These are phyloP conservation scores for Myotis davidii DNA, from an alignment of 2,113 vertebrate species.

Conservation along the genomic window DNA sequence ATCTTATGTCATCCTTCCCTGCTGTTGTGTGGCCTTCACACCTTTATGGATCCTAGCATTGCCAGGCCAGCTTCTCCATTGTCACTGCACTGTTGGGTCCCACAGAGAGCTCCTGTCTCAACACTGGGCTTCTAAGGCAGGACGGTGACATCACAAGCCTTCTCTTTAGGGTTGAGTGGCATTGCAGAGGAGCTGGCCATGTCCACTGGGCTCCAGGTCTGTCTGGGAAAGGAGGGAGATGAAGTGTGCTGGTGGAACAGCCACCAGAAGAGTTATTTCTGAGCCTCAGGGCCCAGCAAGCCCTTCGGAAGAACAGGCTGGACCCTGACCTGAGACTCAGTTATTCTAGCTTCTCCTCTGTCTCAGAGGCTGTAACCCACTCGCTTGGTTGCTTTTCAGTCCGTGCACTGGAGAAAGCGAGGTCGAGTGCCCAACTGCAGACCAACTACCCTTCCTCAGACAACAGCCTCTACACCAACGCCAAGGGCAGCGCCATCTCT, in stretches of 20 bases:
- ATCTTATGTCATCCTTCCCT: conserved; percentile 53
- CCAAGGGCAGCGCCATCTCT: conserved; percentile 96
- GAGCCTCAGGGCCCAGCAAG: conserved; percentile 59
- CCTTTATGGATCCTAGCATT: conserved; percentile 38
- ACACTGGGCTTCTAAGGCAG: conserved; percentile 39
- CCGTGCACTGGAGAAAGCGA: conserved; percentile 96
- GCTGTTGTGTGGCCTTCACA: conserved; percentile 47
- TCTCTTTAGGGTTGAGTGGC: conserved; percentile 64
- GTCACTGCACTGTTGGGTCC: conserved; percentile 45
- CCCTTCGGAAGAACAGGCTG: conserved; percentile 79
- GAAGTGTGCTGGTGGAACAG: conserved; percentile 43
- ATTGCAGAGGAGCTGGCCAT: conserved; percentile 33
- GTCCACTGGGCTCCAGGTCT: conserved; percentile 43
- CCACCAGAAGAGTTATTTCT: conserved; percentile 53
- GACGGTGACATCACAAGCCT: conserved; percentile 62
- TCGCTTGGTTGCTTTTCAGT: conserved; percentile 85
- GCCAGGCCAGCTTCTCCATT: conserved; percentile 40
- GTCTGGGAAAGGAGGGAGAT: conserved; percentile 50
- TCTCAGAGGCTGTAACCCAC: conserved; percentile 42
- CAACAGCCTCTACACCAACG: conserved; percentile 97
- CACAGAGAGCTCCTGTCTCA: conserved; percentile 44
- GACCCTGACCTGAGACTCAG: conserved; percentile 65
- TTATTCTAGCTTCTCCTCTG: not conserved
- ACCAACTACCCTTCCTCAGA: conserved; percentile 93
- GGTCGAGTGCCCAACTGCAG: conserved; percentile 93